Percentiles rank a stretch among this genome's conserved stretches.
Conservation (phyloP, 2,797 vertebrate genomes). For the Rhyacichthys aspro region DNA sequence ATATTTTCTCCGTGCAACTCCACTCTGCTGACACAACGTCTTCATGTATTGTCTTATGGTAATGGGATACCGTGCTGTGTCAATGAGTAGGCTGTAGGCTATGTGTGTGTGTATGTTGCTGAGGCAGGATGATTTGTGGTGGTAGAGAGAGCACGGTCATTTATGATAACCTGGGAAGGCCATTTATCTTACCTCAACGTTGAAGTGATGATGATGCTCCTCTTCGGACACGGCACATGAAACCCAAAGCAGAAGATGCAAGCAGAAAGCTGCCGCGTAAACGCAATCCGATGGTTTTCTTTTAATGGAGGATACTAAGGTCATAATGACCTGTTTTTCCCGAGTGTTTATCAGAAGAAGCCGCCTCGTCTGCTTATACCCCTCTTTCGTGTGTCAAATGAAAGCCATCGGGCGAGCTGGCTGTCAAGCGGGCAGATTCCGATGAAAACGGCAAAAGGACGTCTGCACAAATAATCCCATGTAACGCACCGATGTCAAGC, state of each 20-base stretch:
- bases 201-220: conserved; percentile 91
- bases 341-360: conserved; percentile 73
- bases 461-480: conserved; percentile 37
- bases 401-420: conserved; percentile 68
- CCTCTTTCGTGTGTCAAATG: conserved; percentile 72
- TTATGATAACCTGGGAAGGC: conserved; percentile 59
- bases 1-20: conserved; percentile 20
- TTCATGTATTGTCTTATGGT: conserved; percentile 48
- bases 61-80: conserved; percentile 17
- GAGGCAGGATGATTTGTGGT: conserved; percentile 42
- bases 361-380: conserved; percentile 66
- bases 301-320: conserved; percentile 85
- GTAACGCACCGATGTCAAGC: conserved; percentile 61
- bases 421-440: conserved; percentile 59
- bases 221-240: conserved; percentile 88
- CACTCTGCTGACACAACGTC: conserved; percentile 25
- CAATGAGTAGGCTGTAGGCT: not conserved
- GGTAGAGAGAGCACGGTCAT: conserved; percentile 57
- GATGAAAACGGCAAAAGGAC: conserved; percentile 37
- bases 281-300: conserved; percentile 89
- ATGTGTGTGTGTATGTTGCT: conserved; percentile 26
- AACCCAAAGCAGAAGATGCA: conserved; percentile 91
- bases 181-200: conserved; percentile 93
- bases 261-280: conserved; percentile 87
- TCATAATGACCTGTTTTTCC: conserved; percentile 89